Conservation (phyloP, 2,113 vertebrate species). For the Osmerus eperlanus region DNA sequence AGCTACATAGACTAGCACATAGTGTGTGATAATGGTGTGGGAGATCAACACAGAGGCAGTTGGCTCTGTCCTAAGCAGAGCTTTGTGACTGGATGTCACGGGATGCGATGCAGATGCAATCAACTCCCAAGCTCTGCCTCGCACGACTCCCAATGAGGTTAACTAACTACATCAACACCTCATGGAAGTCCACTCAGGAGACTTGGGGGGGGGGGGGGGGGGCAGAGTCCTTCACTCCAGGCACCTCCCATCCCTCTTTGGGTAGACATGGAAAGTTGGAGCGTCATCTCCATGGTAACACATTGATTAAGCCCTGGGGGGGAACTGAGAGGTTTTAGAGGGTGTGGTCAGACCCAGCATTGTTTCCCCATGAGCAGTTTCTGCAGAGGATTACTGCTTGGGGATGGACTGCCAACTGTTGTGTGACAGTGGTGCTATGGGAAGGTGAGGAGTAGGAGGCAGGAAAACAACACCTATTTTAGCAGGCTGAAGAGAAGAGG, state of each 20-base stretch:
- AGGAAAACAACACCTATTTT: background rate
- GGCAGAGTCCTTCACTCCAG: background rate
- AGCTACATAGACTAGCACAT: background rate
- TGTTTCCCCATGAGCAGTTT: slow-evolving; percentile 5
- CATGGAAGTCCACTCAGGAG: background rate
- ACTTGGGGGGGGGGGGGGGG: background rate
- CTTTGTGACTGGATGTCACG: background rate
- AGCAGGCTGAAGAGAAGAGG: background rate
- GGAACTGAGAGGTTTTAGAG: background rate
- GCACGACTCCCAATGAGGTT: background rate
- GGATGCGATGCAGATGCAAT: background rate
- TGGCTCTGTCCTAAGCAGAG: background rate
- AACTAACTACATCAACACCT: background rate
- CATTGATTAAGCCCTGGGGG: background rate
- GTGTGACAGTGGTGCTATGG: background rate
- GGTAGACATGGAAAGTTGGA: background rate
- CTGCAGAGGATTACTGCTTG: background rate
- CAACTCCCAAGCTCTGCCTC: too few relatives aligned
- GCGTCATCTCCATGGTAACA: background rate
- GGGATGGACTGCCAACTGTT: background rate
- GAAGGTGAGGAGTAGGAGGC: slow-evolving; percentile 6
- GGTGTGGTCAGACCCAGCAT: background rate
- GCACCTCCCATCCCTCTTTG: background rate
- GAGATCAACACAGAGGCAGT: background rate
- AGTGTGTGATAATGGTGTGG: background rate